phyloP scores from a whole-genome alignment of 1,140 invertebrate genomes.

The Brachionus rotundiformis region DNA sequence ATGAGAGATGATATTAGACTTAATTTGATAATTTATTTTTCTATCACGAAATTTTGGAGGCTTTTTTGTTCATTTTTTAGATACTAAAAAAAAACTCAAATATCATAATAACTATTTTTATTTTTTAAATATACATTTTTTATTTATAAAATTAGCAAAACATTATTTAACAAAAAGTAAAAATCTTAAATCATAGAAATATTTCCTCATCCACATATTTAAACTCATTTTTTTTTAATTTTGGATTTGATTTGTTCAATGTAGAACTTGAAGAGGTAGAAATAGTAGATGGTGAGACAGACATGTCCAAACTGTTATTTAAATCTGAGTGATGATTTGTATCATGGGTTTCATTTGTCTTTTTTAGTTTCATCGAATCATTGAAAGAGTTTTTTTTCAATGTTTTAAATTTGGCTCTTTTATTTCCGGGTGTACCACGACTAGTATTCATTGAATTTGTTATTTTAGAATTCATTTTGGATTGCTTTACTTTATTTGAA shows the following conservation, averaged over 20 bases:
- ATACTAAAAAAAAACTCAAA: too few species aligned
- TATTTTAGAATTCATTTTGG: neutral
- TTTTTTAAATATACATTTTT: neutral
- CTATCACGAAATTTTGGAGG: too few species aligned
- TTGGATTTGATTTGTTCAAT: neutral
- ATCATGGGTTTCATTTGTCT: neutral
- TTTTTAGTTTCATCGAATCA: constrained; percentile 5
- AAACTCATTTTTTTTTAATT: neutral
- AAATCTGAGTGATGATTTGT: neutral
- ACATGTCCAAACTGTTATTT: neutral
- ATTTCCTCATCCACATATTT: neutral
- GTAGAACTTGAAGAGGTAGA: neutral
- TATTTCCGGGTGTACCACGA: neutral
- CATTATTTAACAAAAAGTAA: neutral
- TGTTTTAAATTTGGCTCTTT: neutral
- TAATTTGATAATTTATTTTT: too few species aligned
- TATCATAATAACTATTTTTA: too few species aligned
- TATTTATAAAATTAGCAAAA: neutral
- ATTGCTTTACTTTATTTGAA: neutral
- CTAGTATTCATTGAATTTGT: neutral
- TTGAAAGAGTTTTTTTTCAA: neutral
- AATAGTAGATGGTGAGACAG: neutral
- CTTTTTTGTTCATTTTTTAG: too few species aligned
- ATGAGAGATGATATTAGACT: too few species aligned
- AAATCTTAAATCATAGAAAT: neutral